Evolutionary conservation across 2,888 invertebrate species (phyloP).

Genomic region (Watsonalla cultraria): DNA sequence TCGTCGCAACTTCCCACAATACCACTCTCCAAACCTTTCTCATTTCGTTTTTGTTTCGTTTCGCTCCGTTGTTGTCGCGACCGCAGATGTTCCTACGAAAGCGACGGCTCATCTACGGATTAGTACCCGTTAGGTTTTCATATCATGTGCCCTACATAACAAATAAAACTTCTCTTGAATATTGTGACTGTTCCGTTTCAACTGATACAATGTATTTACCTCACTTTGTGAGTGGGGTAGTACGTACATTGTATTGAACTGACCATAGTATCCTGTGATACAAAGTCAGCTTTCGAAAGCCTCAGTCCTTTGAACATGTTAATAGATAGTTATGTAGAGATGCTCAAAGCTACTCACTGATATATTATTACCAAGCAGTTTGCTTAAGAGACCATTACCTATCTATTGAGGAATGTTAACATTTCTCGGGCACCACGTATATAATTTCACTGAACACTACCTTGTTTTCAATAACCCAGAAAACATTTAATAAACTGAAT

Average conservation of each 20-base stretch:
- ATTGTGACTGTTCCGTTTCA: slow-evolving; percentile 35
- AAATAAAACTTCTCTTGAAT: slow-evolving; percentile 36
- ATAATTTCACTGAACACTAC: background rate
- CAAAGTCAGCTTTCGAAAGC: background rate
- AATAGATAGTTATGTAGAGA: no score
- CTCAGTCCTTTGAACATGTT: no score
- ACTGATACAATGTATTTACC: slow-evolving; percentile 1
- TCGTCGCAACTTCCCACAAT: slow-evolving; percentile 66
- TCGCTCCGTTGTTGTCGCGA: slow-evolving; percentile 46
- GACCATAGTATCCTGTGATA: background rate
- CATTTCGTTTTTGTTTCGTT: slow-evolving; percentile 73
- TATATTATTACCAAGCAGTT: no score
- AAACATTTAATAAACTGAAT: background rate
- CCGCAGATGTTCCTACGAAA: slow-evolving; percentile 65
- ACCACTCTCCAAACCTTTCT: slow-evolving; percentile 70
- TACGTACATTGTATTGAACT: no score
- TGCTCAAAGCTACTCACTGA: no score
- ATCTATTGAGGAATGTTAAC: background rate
- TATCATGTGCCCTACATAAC: slow-evolving; percentile 57
- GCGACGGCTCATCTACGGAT: slow-evolving; percentile 70
- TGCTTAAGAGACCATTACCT: background rate
- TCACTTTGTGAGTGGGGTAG: background rate
- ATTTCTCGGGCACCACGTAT: background rate
- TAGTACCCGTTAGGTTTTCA: slow-evolving; percentile 69
- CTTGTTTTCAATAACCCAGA: background rate